Evolutionary conservation across 2,797 vertebrate species (phyloP), one percentile per base, ranked within the genome.

Genomic region (Helarctos malayanus): DNA sequence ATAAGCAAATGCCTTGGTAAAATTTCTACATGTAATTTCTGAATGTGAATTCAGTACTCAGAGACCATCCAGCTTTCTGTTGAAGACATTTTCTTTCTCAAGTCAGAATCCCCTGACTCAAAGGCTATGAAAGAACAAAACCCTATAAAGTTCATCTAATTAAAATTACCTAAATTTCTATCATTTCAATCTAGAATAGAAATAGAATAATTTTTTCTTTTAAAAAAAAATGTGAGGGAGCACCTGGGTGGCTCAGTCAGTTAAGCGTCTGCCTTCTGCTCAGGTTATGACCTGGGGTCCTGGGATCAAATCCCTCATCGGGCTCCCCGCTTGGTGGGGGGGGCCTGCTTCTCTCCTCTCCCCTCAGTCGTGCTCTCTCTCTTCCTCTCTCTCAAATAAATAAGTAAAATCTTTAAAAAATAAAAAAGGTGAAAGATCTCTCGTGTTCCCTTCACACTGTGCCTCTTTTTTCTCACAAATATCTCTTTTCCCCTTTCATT

Each of bases 161-260:
- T 73, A 81, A 91, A 91, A 92, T 90, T 87, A 82, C 23, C 56
- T 83, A 16, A 89, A 59, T 25, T 90, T 78, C 32, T 75, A 16
- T 61, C 32, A 81, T 94, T 80, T 84, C 27, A 35, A 3, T 89
- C 47, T 88, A 41, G 88, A 82, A 41, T 75, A 29, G n/a, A 78
- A 90, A 86, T 76, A 49, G 49, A 86, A 86, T 80, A 71, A 81
- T 63, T 7, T 89, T 97, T 63, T 92, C 80, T 49, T 56, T 78
- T 35, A 35, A 82, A 75, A 63, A 63, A 27, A 81, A 83, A 84
- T 41, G 41, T 41, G 41, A 41, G 41, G 41, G 41, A 5, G 5
- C 41, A 41, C 41, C 41, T 41, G 41, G 41, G 41, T 41, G 41
- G 41, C 41, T 41, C 41, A 41, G 41, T 41, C 41, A 41, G 41